These are phyloP conservation scores for Drosophila ogumai DNA, from an alignment of 1,140 invertebrate species.

Conservation along the genomic window DNA sequence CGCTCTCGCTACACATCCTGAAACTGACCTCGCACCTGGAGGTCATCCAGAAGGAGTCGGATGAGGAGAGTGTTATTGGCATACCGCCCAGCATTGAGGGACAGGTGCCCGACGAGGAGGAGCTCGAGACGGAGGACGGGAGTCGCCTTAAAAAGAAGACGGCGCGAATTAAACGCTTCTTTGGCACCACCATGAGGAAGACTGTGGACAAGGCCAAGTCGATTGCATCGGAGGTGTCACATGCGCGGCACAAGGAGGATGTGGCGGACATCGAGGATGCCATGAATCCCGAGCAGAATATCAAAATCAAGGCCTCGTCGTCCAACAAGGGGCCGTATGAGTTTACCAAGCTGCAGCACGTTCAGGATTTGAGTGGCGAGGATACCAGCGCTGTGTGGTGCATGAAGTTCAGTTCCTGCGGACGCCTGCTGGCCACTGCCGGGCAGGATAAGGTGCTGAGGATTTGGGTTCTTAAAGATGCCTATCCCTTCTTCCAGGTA, in stretches of 20 bases:
- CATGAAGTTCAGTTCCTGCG: slow-evolving; percentile 99
- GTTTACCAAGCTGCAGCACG: slow-evolving; percentile 90
- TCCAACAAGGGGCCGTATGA: slow-evolving; percentile 98
- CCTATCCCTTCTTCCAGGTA: slow-evolving; percentile 93
- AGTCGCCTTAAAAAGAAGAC: slow-evolving; percentile 86
- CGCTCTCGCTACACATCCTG: slow-evolving; percentile 97
- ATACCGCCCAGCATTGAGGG: slow-evolving; percentile 88
- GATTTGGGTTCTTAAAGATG: slow-evolving; percentile 96
- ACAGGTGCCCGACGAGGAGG: slow-evolving; percentile 87
- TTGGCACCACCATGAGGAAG: slow-evolving; percentile 94
- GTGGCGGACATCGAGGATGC: slow-evolving; percentile 94
- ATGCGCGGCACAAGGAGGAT: slow-evolving; percentile 93
- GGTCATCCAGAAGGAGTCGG: slow-evolving; percentile 87
- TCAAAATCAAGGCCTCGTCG: slow-evolving; percentile 96
- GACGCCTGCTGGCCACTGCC: slow-evolving; percentile 96
- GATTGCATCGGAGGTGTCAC: slow-evolving; percentile 94
- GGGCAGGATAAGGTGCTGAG: slow-evolving; percentile 97
- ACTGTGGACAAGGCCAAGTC: slow-evolving; percentile 96
- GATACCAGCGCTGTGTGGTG: slow-evolving; percentile 98
- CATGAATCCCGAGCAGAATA: slow-evolving; percentile 92
- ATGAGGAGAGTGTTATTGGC: slow-evolving; percentile 93
- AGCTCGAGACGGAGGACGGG: slow-evolving; percentile 84
- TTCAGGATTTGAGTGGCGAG: slow-evolving; percentile 92
- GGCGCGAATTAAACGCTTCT: slow-evolving; percentile 92
- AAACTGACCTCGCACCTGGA: slow-evolving; percentile 87